Conservation (phyloP, 1,140 invertebrate genomes). For the Drosophila ohnishii region DNA sequence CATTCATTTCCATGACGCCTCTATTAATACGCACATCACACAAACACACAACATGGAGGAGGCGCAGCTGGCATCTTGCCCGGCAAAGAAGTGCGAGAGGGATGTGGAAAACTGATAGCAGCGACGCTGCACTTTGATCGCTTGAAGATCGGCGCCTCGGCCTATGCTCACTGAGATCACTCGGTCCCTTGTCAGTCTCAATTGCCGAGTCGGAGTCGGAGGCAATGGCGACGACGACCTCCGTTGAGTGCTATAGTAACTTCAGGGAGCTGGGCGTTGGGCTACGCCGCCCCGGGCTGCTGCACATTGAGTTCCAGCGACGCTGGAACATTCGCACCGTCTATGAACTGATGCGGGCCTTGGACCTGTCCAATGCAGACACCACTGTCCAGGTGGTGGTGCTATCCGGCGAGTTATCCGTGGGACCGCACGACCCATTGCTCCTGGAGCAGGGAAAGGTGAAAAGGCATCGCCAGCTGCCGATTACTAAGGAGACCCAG, state of each 20-base stretch:
- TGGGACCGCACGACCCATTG: constrained; percentile 86
- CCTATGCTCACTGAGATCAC: background rate
- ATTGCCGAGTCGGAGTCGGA: constrained; percentile 1
- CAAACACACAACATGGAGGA: background rate
- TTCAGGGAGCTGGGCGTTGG: constrained; percentile 58
- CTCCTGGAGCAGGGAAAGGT: constrained; percentile 10
- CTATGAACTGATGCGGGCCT: constrained; percentile 60
- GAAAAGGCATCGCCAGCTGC: constrained; percentile 10
- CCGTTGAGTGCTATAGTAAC: constrained; percentile 23
- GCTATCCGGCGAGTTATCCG: constrained; percentile 86
- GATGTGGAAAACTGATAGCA: background rate
- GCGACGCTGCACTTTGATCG: constrained; percentile 24
- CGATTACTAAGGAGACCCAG: background rate
- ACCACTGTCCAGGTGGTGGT: constrained; percentile 51
- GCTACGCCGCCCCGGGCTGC: constrained; percentile 38
- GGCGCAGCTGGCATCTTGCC: background rate
- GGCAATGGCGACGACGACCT: background rate
- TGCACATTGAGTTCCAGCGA: constrained; percentile 88
- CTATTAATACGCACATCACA: constrained; percentile 9
- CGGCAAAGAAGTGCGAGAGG: background rate
- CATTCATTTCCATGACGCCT: background rate
- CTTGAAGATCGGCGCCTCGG: background rate
- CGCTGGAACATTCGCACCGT: constrained; percentile 84
- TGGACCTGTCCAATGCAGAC: constrained; percentile 56
- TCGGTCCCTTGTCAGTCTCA: constrained; percentile 11